Evolutionary conservation across 2,797 vertebrate genomes (phyloP), one percentile per base, ranked within the genome.

Genomic region (Myripristis jacobus): DNA sequence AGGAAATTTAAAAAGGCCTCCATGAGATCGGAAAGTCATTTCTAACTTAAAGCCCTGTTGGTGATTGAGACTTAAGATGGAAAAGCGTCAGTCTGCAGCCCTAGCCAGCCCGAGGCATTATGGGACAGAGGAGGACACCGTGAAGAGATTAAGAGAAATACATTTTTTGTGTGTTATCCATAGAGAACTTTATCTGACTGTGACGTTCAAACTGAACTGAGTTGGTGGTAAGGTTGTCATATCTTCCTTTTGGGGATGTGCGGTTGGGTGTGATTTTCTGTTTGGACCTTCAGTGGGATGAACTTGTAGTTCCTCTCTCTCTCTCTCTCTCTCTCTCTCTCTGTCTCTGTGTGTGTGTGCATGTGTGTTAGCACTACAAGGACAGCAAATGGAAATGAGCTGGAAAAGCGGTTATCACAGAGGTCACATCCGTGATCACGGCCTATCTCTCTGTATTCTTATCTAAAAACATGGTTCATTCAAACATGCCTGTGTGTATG

Each of bases 1-100:
- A 36, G 68, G 16, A 65, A 76, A 73, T 71, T 43, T 60, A 47
- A 74, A 62, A 51, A 50, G 16, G 41, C 71, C 52, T 75, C 29
- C 6, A n/a, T 57, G 51, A 77, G 82, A 86, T 88, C 87, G 65
- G 73, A 87, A 89, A 91, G 84, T 91, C 51, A 88, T 84, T 91
- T 87, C 63, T 50, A 70, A 79, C 66, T 81, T 80, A 84, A 88
- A 75, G 65, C 86, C 81, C 75, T 41, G 70, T 73, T 73, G 68
- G 73, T 79, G 86, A 88, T 89, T 73, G 77, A 86, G 82, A 83
- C 79, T 84, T 83, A 82, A 89, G 80, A 87, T 82, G 82, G 75
- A 85, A 77, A 80, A 34, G 29, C n/a, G 50, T 86, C 85, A 73
- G 61, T 72, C 80, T 77, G 64, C 75, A 62, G 70, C 73, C 47